phyloP scores from a whole-genome alignment of 1,140 invertebrate genomes.

The Drosophila seguyi region DNA sequence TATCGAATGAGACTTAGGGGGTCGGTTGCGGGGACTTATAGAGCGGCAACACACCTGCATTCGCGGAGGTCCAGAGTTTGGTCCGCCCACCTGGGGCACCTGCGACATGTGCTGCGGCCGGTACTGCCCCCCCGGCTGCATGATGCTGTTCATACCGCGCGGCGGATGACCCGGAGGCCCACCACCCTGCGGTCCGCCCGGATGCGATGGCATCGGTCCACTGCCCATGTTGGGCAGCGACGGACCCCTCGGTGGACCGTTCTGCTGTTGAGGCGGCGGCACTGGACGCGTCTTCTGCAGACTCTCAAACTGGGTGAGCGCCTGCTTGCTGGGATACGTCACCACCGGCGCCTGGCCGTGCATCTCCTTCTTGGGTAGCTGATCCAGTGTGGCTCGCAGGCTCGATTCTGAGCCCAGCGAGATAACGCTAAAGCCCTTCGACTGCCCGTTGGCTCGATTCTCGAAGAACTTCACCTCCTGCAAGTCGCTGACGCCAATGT shows the following conservation, averaged over 20 bases:
- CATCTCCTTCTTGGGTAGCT: constrained; percentile 96
- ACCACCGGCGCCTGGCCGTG: constrained; percentile 98
- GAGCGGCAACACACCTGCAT: constrained; percentile 77
- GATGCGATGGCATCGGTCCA: constrained; percentile 85
- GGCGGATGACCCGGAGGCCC: constrained; percentile 87
- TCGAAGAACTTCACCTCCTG: constrained; percentile 99
- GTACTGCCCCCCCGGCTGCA: constrained; percentile 78
- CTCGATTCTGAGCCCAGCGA: constrained; percentile 96
- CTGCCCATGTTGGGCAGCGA: constrained; percentile 84
- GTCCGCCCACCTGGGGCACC: constrained; percentile 82
- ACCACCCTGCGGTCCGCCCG: constrained; percentile 67
- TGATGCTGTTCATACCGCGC: constrained; percentile 86
- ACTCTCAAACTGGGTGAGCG: constrained; percentile 92
- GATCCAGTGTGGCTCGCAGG: constrained; percentile 95
- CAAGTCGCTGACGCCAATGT: constrained; percentile 96
- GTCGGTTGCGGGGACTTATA: constrained; percentile 3
- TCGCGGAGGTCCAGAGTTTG: constrained; percentile 79
- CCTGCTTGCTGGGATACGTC: constrained; percentile 97
- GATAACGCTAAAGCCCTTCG: constrained; percentile 98
- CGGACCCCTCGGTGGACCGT: constrained; percentile 84
- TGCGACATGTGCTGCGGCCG: constrained; percentile 85
- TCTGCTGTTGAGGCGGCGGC: constrained; percentile 88
- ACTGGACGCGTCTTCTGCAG: constrained; percentile 94
- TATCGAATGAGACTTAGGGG: constrained; percentile 21
- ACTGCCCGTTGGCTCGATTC: constrained; percentile 99